Evolutionary conservation across 2,113 vertebrate species (phyloP), one percentile per base, ranked within the genome.

Genomic region (Archilochus colubris): DNA sequence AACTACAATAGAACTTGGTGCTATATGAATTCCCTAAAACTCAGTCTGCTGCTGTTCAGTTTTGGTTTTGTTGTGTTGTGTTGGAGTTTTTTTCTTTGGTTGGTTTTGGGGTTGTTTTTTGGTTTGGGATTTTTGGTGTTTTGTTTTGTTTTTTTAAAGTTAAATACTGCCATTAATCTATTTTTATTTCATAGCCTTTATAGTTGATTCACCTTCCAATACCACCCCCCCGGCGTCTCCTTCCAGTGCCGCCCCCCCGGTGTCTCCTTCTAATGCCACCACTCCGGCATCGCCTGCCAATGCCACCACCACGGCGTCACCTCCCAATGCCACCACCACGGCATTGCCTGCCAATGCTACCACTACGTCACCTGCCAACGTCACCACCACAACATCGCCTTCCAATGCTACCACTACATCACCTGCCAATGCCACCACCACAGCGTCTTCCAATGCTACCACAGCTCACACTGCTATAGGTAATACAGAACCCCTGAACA

Each of bases 401-500:
- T n/a, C 69, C 68, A 88, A 20, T 62, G 2, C 14, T 14, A 64
- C 86, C 7, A 50, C 78, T 5, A 20, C 30, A 1, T 1, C 25
- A 2, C 4, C 77, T 57, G 46, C 80, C 57, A 72, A 33, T 84
- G 1, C 2, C 1, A 91, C 67, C 3, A 7, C 58, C 0, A 1
- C 51, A 0, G 5, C 16, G 0, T 16, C 94, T 81, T 50, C 93
- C 79, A 91, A n/a, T 79, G 10, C 23, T 5, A 92, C 87, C 76
- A 82, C 63, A 25, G 6, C 50, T 86, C 77, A 40, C 57, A 43
- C 86, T 82, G 31, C 94, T 73, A 92, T 23, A 96, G 97, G 97
- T 97, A 97, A 97, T 36, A 8, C 2, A 36, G 23, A 30, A 61
- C 16, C 23, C 21, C 50, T 80, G 59, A 57, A 19, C 16, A 10